phyloP scores from a whole-genome alignment of 2,888 invertebrate species.

The Resseliella maxima region DNA sequence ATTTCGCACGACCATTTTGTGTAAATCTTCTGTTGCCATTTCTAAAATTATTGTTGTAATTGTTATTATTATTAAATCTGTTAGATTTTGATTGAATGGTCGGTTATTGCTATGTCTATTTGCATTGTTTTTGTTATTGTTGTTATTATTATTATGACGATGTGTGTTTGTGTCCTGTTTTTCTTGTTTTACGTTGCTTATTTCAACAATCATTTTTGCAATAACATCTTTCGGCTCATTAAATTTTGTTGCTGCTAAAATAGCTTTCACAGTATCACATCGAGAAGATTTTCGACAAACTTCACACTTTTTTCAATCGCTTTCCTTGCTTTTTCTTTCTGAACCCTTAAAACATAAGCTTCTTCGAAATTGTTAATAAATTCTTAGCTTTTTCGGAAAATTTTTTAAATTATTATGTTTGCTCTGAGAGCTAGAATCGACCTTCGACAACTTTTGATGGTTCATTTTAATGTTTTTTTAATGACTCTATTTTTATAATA shows the following conservation, averaged over 20 bases:
- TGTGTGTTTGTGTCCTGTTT: background rate
- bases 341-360: background rate
- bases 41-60: background rate
- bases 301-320: conserved; percentile 6
- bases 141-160: background rate
- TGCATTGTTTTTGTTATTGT: background rate
- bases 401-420: background rate
- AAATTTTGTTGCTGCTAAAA: background rate
- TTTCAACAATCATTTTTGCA: background rate
- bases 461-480: background rate
- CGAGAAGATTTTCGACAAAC: background rate
- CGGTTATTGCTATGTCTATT: background rate
- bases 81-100: background rate
- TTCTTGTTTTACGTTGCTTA: background rate
- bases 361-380: background rate
- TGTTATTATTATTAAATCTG: background rate
- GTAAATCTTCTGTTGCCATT: background rate
- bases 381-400: background rate
- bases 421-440: background rate
- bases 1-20: too few species aligned
- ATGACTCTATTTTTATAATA: background rate
- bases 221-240: background rate
- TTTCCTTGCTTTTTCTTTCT: background rate
- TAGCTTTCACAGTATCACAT: background rate
- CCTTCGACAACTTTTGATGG: background rate